Conservation (phyloP, 2,113 vertebrate species). For the Cyprinodon variegatus region DNA sequence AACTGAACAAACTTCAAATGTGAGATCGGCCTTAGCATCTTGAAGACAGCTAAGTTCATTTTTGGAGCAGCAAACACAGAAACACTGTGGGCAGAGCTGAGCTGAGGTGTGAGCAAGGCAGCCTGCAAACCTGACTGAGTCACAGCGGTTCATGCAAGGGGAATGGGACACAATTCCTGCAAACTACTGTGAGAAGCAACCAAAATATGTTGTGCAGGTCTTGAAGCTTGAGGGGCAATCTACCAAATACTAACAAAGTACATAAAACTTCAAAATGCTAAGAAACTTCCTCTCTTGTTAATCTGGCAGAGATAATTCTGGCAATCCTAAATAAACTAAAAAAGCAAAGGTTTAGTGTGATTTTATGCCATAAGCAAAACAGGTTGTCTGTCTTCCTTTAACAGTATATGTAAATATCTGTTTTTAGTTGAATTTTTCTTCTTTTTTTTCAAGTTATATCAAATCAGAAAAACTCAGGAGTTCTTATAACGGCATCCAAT, state of each 20-base stretch:
- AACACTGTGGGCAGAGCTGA: background rate
- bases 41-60: background rate
- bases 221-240: background rate
- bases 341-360: background rate
- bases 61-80: background rate
- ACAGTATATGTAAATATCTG: background rate
- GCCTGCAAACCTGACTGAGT: background rate
- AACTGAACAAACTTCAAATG: background rate
- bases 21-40: background rate
- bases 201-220: background rate
- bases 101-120: background rate
- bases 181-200: background rate
- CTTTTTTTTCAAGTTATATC: slow-evolving; percentile 26
- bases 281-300: background rate
- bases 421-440: slow-evolving; percentile 7
- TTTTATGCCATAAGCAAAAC: background rate
- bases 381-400: background rate
- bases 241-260: background rate
- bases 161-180: background rate
- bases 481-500: slow-evolving; percentile 22
- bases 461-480: slow-evolving; percentile 10
- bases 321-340: background rate
- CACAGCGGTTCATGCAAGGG: too few relatives aligned
- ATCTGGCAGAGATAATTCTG: background rate
- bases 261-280: too few relatives aligned